Evolutionary conservation across 2,888 invertebrate genomes (phyloP).

Genomic region (Sympetrum striolatum): DNA sequence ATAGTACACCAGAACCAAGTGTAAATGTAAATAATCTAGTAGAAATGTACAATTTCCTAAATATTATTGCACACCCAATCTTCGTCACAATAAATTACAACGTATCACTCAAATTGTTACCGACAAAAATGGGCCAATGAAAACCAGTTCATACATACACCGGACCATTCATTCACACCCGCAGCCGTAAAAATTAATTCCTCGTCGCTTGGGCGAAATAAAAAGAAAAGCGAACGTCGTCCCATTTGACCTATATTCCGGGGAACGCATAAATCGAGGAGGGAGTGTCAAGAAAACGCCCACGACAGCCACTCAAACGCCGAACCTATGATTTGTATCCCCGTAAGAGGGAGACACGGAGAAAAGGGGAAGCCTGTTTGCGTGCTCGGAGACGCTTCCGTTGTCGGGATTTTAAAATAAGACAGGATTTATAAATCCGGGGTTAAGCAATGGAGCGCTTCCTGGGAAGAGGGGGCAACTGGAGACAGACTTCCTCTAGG

Average conservation of each 20-base stretch:
- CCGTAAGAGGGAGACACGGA: too few relatives aligned
- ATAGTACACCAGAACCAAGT: too few relatives aligned
- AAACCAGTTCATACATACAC: too few relatives aligned
- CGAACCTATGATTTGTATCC: neutral
- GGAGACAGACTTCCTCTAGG: neutral
- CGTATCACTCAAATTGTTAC: too few relatives aligned
- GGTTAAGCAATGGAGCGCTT: neutral
- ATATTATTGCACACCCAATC: too few relatives aligned
- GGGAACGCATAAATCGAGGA: neutral
- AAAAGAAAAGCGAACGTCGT: neutral
- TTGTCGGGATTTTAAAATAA: neutral
- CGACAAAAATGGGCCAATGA: too few relatives aligned
- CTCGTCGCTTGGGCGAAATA: too few relatives aligned
- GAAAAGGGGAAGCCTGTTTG: neutral
- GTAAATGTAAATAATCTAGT: too few relatives aligned
- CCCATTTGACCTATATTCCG: neutral
- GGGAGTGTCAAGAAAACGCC: neutral
- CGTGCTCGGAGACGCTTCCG: neutral
- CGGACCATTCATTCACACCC: too few relatives aligned
- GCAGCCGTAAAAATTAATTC: too few relatives aligned
- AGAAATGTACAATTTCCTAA: too few relatives aligned
- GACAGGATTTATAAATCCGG: slow-evolving; percentile 36
- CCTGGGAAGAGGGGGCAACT: neutral
- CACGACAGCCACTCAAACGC: neutral
- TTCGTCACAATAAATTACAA: too few relatives aligned